Evolutionary conservation across 2,888 invertebrate species (phyloP), one percentile per base, ranked within the genome.

Genomic region (Biston stratarius): DNA sequence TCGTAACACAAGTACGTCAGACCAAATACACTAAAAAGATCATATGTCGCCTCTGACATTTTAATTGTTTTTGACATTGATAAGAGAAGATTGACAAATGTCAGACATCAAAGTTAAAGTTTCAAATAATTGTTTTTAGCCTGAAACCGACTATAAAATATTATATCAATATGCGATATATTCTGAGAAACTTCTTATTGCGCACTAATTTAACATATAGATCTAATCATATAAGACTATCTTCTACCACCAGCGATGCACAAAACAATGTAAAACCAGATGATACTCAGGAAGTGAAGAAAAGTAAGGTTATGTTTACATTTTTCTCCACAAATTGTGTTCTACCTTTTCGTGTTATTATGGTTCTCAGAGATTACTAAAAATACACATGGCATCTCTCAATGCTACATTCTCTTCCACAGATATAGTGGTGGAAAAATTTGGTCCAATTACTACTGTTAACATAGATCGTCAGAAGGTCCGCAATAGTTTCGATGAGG

Each of bases 381-480:
- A 9, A 7, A 36, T 8, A 38, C 6, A 2, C 9, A 38, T 9
- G 9, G 38, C 38, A 38, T 6, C 24, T 24, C 24, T 24, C 3
- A 24, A 24, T n/a, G n/a, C n/a, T n/a, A n/a, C n/a, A n/a, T 24
- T 24, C 24, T 14, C 14, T 36, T 42, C 83, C 78, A 11, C 77
- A 92, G 93, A 91, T 76, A 86, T 95, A 11, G 61, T 95, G 5
- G 80, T 96, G 7, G 96, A 96, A 69, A 96, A 95, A 75, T 93
- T 95, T 68, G 96, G 95, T 9, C 87, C 94, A 33, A 92, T 98
- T 12, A 96, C 96, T 38, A 94, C 97, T 57, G 96, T 99, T 63
- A 98, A 97, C n/a, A 97, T 99, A 66, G 99, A 99, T 85, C 95
- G 98, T 11, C 97, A 97, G 10, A 94, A 95, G 42, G 96, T 96